Evolutionary conservation across 2,797 vertebrate species (phyloP), one percentile per base, ranked within the genome.

Genomic region (Cercopithecus petaurista): DNA sequence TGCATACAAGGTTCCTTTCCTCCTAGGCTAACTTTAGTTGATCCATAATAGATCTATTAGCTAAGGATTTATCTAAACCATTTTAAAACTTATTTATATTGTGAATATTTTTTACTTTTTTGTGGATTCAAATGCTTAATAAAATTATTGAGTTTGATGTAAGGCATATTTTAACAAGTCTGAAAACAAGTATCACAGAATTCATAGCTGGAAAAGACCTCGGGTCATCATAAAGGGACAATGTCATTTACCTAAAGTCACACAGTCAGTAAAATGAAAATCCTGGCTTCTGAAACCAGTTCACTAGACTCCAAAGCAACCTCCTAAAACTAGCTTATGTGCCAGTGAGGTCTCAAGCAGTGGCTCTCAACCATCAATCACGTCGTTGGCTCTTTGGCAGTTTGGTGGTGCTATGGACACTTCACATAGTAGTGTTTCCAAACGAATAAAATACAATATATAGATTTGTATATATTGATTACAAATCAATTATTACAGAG

Each of bases 81-180:
- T 64, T 91, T 94, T 46, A 82, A 91, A 96, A 81, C n/a, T 88
- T 6, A 84, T 90, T 96, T 89, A 88, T 43, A 75, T 39, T 64
- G 48, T 92, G 48, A 95, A 5, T 4, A 33, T 52, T 36, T 41
- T 86, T 67, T 90, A 75, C 39, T 36, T 55, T 52, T 86, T 85
- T 43, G 7, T 89, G 77, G 7, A 1, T 50, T 67, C 14, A 5
- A 94, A 41, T 28, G 10, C 9, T 96, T 75, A 50, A 82, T 39
- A 48, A 88, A 2, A 81, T 67, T 84, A 85, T 81, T 50, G n/a
- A 2, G 76, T 96, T 95, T 84, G 19, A 30, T 79, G 43, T 55
- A 85, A 90, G 64, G 57, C 24, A 26, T 55, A 73, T 82, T 92
- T 88, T 55, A 81, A 92, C 67, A 77, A 85, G 24, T 85, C 59